Conservation (phyloP, 2,888 invertebrate species). For the Pollenia labialis region DNA sequence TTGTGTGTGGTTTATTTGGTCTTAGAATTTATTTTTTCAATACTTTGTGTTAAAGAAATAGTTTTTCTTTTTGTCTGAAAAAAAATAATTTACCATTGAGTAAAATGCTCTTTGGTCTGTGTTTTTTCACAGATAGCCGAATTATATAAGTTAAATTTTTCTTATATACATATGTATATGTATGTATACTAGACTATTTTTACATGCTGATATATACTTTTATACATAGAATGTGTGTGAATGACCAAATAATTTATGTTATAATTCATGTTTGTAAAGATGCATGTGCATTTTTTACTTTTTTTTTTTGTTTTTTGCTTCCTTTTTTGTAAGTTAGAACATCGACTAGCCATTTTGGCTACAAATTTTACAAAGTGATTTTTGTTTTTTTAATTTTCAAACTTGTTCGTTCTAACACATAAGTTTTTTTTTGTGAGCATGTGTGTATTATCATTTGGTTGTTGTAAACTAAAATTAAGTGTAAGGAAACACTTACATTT, state of each 20-base stretch:
- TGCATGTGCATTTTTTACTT: constrained; percentile 1
- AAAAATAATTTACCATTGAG: constrained; percentile 64
- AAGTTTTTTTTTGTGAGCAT: background rate
- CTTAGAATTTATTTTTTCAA: background rate
- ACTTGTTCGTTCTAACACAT: background rate
- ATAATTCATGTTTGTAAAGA: constrained; percentile 3
- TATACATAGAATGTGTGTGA: background rate
- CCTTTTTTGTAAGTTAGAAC: background rate
- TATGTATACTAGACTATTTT: background rate
- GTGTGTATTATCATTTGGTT: background rate
- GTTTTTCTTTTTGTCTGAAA: constrained; percentile 61
- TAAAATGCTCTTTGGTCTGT: constrained; percentile 46
- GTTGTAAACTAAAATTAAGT: constrained; percentile 49
- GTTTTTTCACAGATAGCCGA: background rate
- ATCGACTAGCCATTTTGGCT: constrained; percentile 63
- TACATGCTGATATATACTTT: background rate
- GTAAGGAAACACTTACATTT: constrained; percentile 61
- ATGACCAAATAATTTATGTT: constrained; percentile 26
- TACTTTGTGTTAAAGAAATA: background rate
- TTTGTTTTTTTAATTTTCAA: constrained; percentile 29
- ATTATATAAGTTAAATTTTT: constrained; percentile 35
- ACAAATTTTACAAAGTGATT: constrained; percentile 1
- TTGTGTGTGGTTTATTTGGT: constrained; percentile 59
- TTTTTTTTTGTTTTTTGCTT: background rate
- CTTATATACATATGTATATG: background rate